Conservation (phyloP, 2,797 vertebrate species). For the Scleropages formosus region DNA sequence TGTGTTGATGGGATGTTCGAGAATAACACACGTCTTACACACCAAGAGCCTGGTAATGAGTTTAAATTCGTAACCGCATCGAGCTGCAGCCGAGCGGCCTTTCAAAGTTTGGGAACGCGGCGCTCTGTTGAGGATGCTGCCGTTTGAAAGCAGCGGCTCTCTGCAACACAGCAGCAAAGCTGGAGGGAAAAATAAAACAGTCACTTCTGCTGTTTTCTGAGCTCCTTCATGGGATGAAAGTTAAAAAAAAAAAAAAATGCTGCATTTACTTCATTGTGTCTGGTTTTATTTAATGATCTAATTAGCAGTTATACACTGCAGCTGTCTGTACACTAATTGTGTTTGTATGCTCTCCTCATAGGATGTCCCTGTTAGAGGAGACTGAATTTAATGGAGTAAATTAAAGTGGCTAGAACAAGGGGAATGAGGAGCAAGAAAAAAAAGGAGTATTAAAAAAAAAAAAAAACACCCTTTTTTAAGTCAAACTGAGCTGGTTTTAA, state of each 20-base stretch:
- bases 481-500: background rate
- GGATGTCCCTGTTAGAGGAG: slow-evolving; percentile 22
- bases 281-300: slow-evolving; percentile 39
- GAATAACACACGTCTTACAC: too few species aligned
- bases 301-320: slow-evolving; percentile 35
- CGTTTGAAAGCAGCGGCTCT: background rate
- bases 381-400: slow-evolving; percentile 22
- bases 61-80: too few species aligned
- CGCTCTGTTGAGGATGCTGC: background rate
- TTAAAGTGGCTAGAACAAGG: slow-evolving; percentile 22
- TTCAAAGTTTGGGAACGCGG: background rate
- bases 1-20: too few species aligned
- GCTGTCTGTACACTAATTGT: slow-evolving; percentile 38
- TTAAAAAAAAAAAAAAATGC: slow-evolving; percentile 18
- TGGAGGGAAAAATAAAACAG: background rate
- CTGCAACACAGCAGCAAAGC: background rate
- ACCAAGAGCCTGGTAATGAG: too few species aligned
- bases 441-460: slow-evolving; percentile 29
- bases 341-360: slow-evolving; percentile 29
- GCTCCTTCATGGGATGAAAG: background rate
- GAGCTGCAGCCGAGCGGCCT: background rate
- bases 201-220: background rate
- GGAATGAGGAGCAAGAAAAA: slow-evolving; percentile 34
- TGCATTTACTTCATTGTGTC: slow-evolving; percentile 29
- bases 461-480: too few species aligned